Base-by-base conservation (phyloP, 1,140 invertebrate genomes). In the Colletes gigas region DNA sequence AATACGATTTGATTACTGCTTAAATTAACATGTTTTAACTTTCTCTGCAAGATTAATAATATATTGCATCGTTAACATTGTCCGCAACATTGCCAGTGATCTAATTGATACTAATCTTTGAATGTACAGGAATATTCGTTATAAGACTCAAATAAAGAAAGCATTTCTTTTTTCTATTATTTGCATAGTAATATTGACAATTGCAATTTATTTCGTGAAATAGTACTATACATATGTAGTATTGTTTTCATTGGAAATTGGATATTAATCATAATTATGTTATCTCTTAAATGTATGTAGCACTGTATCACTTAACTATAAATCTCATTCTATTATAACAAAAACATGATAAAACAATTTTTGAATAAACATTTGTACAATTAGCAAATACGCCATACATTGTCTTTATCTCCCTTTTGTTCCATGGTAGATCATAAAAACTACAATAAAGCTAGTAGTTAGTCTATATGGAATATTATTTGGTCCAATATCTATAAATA, bases 1-100 rank as follows among this genome's bases (percentile, higher is more conserved):
- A 97, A 83, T 97, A 96, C 87, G 96, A 97, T 88, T 93, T 96
- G 30, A 66, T 89, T 86, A 83, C 67, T 75, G 77, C 12, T 79
- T 82, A 75, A 78, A 54, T 30, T 57, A 70, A 55, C 59, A 59
- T 41, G n/a, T 6, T 47, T 15, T 52, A 47, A 70, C 2, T 44
- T 6, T 15, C 12, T 15, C 0, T 52, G 21, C 62, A 62, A 21
- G 44, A 60, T 39, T 21, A 67, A 57, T 14, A 17, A 50, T 63
- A 15, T 65, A 4, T 65, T 66, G 5, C 52, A 4, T 50, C 41
- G 39, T 67, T 39, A 21, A 55, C 4, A 55, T 15, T 39, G 19
- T 52, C 41, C 50, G 8, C 17, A 57, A 66, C 50, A 1, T 68
- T 47, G 1, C 14, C 17, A 50, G n/a, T 54, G 7, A 55, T 71